These are phyloP conservation scores for Manis pentadactyla DNA, from an alignment of 2,797 vertebrate genomes.

Conservation along the genomic window DNA sequence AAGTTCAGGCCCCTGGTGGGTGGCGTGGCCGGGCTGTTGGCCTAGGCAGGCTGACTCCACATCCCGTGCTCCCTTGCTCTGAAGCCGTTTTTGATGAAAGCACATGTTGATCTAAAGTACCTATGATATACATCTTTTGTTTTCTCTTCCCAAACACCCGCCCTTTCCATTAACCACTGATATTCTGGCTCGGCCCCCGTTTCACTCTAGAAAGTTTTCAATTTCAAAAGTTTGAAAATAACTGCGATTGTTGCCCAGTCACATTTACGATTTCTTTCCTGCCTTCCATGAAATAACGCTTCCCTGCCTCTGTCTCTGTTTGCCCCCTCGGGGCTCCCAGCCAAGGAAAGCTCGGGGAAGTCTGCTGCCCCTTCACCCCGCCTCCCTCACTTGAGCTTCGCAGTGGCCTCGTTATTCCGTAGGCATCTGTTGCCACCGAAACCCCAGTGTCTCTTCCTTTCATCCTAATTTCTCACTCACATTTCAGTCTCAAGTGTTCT, in stretches of 20 bases:
- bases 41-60: not conserved
- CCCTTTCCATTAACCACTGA: not conserved
- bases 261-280: not conserved
- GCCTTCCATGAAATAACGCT: not conserved
- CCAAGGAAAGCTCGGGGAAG: not conserved
- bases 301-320: not conserved
- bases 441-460: not conserved
- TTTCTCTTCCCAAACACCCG: not conserved
- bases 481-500: not conserved
- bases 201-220: not conserved
- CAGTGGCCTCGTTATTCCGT: not conserved
- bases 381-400: not conserved
- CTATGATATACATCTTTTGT: not conserved
- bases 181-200: not conserved
- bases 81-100: slow-evolving; percentile 22
- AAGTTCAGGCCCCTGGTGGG: not conserved
- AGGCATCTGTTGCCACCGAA: not conserved
- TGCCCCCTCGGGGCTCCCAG: not conserved
- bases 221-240: not conserved
- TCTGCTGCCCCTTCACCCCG: not conserved
- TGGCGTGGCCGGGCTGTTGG: not conserved
- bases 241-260: not conserved
- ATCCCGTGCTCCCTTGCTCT: not conserved
- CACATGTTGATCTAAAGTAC: not conserved
- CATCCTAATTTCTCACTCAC: not conserved